Evolutionary conservation across 1,140 invertebrate species (phyloP).

Genomic region (Zaprionus capensis): DNA sequence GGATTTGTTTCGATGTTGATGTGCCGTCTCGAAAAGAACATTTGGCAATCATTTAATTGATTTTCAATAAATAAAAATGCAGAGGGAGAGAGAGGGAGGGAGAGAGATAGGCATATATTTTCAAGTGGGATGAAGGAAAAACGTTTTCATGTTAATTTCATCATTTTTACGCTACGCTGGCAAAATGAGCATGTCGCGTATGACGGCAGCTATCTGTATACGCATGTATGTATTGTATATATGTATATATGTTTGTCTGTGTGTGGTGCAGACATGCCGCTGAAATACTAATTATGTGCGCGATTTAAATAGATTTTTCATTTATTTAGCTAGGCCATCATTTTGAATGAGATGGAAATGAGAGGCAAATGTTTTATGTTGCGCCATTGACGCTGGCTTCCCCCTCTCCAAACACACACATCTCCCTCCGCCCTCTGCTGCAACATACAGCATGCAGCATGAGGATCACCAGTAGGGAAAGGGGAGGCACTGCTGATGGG

Average conservation of each 20-base stretch:
- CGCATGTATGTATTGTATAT: slow-evolving; percentile 24
- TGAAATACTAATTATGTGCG: slow-evolving; percentile 83
- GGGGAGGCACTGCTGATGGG: slow-evolving; percentile 18
- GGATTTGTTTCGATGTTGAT: slow-evolving; percentile 1
- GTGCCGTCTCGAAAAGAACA: slow-evolving; percentile 35
- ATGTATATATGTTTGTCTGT: slow-evolving; percentile 28
- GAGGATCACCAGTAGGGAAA: not conserved
- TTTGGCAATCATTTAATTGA: slow-evolving; percentile 81
- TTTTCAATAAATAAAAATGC: slow-evolving; percentile 50
- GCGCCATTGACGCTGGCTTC: slow-evolving; percentile 58
- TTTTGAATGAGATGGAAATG: slow-evolving; percentile 77
- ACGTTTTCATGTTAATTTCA: slow-evolving; percentile 75
- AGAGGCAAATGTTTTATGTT: slow-evolving; percentile 81
- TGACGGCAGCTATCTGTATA: slow-evolving; percentile 57
- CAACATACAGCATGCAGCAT: not conserved
- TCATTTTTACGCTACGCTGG: slow-evolving; percentile 71
- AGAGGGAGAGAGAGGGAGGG: too few species aligned
- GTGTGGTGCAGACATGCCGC: slow-evolving; percentile 61
- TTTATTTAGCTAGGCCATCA: slow-evolving; percentile 81
- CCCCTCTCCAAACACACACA: not conserved
- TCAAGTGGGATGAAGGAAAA: slow-evolving; percentile 1
- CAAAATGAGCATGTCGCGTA: slow-evolving; percentile 76
- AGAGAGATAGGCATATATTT: too few species aligned
- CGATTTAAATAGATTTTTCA: slow-evolving; percentile 83
- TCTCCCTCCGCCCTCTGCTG: not conserved